Percentiles rank a stretch among this genome's conserved stretches.
phyloP scores from a whole-genome alignment of 2,888 invertebrate genomes.

The Scelioninae gen. 1 region DNA sequence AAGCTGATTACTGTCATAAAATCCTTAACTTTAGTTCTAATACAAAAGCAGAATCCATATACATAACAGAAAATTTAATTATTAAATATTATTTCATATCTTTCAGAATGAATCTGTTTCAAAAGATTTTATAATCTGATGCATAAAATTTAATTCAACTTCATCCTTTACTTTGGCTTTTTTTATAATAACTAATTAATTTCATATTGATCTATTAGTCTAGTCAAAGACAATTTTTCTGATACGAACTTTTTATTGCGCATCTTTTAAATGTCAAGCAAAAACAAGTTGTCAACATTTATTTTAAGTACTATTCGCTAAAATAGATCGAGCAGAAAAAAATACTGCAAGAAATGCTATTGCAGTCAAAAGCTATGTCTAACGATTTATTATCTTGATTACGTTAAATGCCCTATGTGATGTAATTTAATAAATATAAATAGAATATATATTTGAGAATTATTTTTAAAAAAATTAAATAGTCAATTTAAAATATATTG shows the following conservation, averaged over 20 bases:
- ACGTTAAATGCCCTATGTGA: background rate
- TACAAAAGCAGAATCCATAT: background rate
- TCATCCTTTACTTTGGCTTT: background rate
- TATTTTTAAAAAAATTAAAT: too few species aligned
- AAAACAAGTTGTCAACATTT: constrained; percentile 8
- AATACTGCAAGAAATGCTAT: constrained; percentile 1
- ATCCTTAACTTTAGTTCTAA: background rate
- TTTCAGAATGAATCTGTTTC: too few species aligned
- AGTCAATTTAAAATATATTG: too few species aligned
- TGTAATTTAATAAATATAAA: background rate
- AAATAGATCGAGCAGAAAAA: background rate
- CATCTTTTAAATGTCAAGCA: background rate
- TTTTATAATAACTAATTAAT: background rate
- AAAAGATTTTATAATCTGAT: too few species aligned
- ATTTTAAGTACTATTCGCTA: constrained; percentile 8
- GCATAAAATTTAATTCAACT: too few species aligned
- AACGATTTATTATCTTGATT: background rate
- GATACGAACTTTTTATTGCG: background rate
- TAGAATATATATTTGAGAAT: too few species aligned
- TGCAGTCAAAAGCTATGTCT: background rate
- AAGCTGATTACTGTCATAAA: background rate
- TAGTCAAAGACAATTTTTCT: background rate
- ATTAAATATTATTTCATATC: background rate
- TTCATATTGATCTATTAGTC: background rate
- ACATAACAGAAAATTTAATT: background rate